Evolutionary conservation across 2,888 invertebrate species (phyloP).

Genomic region (Chalcis sispes): DNA sequence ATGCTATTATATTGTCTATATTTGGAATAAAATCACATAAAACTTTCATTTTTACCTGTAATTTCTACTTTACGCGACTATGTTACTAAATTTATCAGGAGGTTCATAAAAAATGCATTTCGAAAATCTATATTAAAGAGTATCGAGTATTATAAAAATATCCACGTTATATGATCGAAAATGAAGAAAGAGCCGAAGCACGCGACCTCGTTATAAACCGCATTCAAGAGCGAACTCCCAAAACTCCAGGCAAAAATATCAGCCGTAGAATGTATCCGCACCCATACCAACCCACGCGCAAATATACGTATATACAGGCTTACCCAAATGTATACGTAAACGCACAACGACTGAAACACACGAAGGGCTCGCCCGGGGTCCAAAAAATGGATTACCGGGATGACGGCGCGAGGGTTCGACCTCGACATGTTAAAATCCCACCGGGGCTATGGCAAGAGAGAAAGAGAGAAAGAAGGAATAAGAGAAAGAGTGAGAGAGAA

Average conservation of each 20-base stretch:
- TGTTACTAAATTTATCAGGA: no score
- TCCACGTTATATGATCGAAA: no score
- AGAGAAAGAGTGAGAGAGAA: not conserved
- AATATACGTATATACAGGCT: slow-evolving; percentile 1
- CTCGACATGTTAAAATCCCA: slow-evolving; percentile 27
- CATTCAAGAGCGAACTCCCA: slow-evolving; percentile 26
- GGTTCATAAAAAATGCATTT: not conserved
- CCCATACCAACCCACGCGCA: not conserved
- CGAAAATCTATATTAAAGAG: no score
- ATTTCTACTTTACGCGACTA: no score
- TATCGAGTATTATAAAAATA: no score
- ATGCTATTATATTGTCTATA: no score
- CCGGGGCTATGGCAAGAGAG: no score
- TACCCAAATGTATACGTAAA: not conserved
- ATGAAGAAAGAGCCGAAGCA: no score
- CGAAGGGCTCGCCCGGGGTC: slow-evolving; percentile 33
- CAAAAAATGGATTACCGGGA: slow-evolving; percentile 50
- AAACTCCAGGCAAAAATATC: slow-evolving; percentile 23
- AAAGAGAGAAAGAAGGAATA: not conserved
- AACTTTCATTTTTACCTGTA: no score
- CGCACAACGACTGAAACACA: slow-evolving; percentile 8
- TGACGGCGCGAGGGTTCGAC: slow-evolving; percentile 31
- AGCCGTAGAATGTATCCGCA: no score
- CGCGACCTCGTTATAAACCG: slow-evolving; percentile 24
- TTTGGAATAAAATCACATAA: no score